Evolutionary conservation across 2,888 invertebrate genomes (phyloP), one percentile per base, ranked within the genome.

Genomic region (Parnassius apollo): DNA sequence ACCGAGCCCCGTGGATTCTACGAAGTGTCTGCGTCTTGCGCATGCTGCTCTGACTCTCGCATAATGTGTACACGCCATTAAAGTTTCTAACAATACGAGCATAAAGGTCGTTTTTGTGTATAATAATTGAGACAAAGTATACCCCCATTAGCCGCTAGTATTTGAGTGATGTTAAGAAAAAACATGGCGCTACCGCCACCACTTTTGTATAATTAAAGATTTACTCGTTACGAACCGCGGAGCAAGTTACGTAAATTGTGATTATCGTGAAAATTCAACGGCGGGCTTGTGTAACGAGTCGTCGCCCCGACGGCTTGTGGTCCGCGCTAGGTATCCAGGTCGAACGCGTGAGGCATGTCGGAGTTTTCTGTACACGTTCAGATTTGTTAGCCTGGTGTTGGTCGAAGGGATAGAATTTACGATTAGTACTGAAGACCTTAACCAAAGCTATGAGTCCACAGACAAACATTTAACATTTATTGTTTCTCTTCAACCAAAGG

Each of bases 1-100:
- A 75, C 68, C 67, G 68, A 71, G 72, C 68, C 65, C 71, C 72
- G 68, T 69, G 71, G 71, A 65, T 73, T 70, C 71, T 71, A 66
- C 68, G 70, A 71, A 74, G 57, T 61, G 51, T 62, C 64, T 57
- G 67, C 64, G 67, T 35, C 68, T 66, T 61, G 63, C 69, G 65
- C 68, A 68, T 53, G 49, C 22, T 11, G 45, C 2, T 1, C 22
- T 7, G 35, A 55, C 55, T n/a, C 10, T 13, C 44, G 44, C 48
- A 45, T n/a, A 42, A 10, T 42, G 13, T 46, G 50, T 22, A 11
- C 56, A 59, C 56, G 25, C 42, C n/a, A 60, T 49, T 54, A 42
- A 8, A 60, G 46, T 46, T 18, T 57, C 61, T 61, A 18, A 2
- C 7, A 13, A 0, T 1, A 8, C n/a, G 45, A 10, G n/a, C 11